Conservation (phyloP, 2,113 vertebrate genomes). For the Monarcha castaneiventris region DNA sequence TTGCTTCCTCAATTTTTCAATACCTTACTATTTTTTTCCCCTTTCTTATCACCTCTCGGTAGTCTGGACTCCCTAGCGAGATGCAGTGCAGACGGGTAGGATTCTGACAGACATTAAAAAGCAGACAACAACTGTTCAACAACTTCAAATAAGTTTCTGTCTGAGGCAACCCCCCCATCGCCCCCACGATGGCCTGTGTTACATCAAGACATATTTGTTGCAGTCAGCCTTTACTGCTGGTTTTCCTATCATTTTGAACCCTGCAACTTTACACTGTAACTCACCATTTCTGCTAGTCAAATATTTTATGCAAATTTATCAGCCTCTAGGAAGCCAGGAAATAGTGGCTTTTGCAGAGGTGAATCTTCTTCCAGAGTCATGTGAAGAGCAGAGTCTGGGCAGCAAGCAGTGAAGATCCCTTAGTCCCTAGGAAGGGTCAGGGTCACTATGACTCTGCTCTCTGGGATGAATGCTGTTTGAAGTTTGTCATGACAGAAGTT, state of each 20-base stretch:
- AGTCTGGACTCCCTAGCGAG: conserved; percentile 16
- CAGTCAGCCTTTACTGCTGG: neutral
- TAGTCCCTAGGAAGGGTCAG: neutral
- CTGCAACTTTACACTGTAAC: neutral
- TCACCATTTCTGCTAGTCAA: neutral
- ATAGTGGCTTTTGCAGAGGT: neutral
- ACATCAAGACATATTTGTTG: neutral
- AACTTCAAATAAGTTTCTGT: neutral
- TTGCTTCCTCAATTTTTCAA: conserved; percentile 20
- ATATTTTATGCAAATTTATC: neutral
- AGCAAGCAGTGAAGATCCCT: neutral
- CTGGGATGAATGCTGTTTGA: neutral
- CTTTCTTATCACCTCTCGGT: neutral
- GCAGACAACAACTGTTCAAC: neutral
- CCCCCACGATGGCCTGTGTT: neutral
- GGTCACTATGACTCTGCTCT: neutral
- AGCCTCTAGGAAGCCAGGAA: neutral
- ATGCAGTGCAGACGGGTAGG: neutral
- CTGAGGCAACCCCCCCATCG: neutral
- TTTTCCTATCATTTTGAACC: neutral
- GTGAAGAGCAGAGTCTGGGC: neutral
- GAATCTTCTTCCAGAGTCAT: neutral
- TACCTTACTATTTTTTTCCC: neutral
- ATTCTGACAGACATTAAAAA: neutral
- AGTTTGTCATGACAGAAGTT: neutral